Conservation (phyloP, 2,888 invertebrate species). For the Carcina quercana region DNA sequence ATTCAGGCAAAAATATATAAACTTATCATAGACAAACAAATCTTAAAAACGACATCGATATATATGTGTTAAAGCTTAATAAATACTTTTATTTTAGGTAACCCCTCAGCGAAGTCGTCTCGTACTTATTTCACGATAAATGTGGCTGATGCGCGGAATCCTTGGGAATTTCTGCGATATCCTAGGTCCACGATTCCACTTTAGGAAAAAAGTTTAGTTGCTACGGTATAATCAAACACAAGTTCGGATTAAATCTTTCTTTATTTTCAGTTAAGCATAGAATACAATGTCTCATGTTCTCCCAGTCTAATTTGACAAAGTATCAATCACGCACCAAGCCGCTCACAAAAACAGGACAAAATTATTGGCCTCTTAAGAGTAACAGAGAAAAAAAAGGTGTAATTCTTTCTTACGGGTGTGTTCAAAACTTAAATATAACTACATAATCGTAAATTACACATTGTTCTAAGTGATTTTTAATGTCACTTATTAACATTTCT, state of each 20-base stretch:
- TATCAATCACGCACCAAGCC: slow-evolving; percentile 46
- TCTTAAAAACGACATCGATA: too few relatives aligned
- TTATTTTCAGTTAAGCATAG: slow-evolving; percentile 74
- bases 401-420: slow-evolving; percentile 23
- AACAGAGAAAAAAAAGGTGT: slow-evolving; percentile 13
- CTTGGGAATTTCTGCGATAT: too few relatives aligned
- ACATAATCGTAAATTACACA: slow-evolving; percentile 37
- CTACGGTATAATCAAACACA: slow-evolving; percentile 20
- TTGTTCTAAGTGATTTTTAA: slow-evolving; percentile 47
- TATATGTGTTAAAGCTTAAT: too few relatives aligned
- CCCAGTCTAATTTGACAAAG: slow-evolving; percentile 57
- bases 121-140: too few relatives aligned
- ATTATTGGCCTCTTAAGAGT: slow-evolving; percentile 22
- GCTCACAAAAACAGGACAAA: slow-evolving; percentile 26
- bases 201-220: too few relatives aligned
- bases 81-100: too few relatives aligned
- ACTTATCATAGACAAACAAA: too few relatives aligned
- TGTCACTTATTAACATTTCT: slow-evolving; percentile 36
- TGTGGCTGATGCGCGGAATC: too few relatives aligned
- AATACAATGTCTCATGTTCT: slow-evolving; percentile 65
- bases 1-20: too few relatives aligned
- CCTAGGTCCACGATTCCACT: too few relatives aligned
- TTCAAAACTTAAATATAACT: slow-evolving; percentile 26
- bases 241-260: slow-evolving; percentile 60
- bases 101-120: too few relatives aligned